Conservation (phyloP, 2,797 vertebrate genomes). For the Rhinatrema bivittatum region DNA sequence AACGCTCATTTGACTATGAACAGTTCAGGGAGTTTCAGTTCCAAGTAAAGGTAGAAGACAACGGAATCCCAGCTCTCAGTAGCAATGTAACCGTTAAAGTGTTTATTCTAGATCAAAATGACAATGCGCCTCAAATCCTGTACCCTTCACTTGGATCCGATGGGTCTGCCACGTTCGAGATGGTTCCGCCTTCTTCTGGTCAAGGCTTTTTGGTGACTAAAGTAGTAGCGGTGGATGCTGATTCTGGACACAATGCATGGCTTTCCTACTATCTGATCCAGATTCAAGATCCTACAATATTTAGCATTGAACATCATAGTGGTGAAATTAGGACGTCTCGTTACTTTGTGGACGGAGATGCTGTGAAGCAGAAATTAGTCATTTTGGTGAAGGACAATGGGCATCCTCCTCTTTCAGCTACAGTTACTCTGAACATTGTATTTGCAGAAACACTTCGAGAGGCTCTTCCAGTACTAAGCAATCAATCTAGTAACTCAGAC, state of each 20-base stretch:
- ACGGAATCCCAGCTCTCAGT: conserved; percentile 39
- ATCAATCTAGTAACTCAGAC: not conserved
- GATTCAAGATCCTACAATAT: conserved; percentile 21
- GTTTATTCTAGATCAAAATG: conserved; percentile 43
- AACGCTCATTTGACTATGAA: conserved; percentile 53
- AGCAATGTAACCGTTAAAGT: conserved; percentile 39
- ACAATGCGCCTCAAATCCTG: conserved; percentile 47
- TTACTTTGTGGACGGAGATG: conserved; percentile 17
- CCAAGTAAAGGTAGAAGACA: conserved; percentile 47
- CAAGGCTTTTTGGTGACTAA: conserved; percentile 46
- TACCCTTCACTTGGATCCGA: conserved; percentile 31
- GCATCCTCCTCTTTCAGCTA: conserved; percentile 38
- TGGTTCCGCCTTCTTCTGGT: conserved; percentile 34
- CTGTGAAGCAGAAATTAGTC: conserved; percentile 27
- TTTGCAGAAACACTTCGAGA: conserved; percentile 37
- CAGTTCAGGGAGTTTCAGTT: conserved; percentile 43
- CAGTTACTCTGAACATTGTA: conserved; percentile 32
- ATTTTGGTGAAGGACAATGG: conserved; percentile 46
- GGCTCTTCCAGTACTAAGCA: conserved; percentile 28
- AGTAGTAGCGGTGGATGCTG: conserved; percentile 46
- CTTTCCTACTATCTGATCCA: conserved; percentile 36
- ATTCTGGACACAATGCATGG: conserved; percentile 47
- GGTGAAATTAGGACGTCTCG: conserved; percentile 18
- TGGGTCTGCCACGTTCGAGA: conserved; percentile 35
- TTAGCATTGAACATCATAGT: conserved; percentile 22